Evolutionary conservation across 1,140 invertebrate species (phyloP).

Genomic region (Scaptomyza hsui): DNA sequence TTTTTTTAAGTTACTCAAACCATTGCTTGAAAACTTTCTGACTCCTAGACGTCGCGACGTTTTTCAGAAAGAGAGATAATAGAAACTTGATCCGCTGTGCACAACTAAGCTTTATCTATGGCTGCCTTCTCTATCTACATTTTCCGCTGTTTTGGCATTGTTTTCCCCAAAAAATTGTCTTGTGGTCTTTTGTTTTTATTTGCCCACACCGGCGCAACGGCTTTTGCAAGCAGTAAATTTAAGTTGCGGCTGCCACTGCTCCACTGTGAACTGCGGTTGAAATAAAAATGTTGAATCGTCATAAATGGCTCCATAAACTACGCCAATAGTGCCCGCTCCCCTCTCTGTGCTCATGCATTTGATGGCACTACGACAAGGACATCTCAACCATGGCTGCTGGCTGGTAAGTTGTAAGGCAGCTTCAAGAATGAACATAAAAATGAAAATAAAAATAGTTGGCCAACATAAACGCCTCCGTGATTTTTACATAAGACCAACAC

Average conservation of each 20-base stretch:
- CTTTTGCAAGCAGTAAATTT: conserved; percentile 77
- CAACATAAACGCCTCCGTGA: conserved; percentile 76
- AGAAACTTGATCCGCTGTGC: conserved; percentile 79
- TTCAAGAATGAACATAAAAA: conserved; percentile 70
- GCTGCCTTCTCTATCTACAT: conserved; percentile 41
- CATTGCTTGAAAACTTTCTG: conserved; percentile 76
- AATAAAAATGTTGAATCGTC: conserved; percentile 83
- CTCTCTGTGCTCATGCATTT: too few species aligned
- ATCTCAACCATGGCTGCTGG: conserved; percentile 41
- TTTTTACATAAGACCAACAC: conserved; percentile 70
- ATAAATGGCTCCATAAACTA: conserved; percentile 82
- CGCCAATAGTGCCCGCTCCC: conserved; percentile 61
- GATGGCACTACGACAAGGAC: conserved; percentile 37
- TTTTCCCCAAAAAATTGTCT: conserved; percentile 38
- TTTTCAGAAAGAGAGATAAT: conserved; percentile 66
- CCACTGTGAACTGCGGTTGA: conserved; percentile 60
- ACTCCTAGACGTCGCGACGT: conserved; percentile 81
- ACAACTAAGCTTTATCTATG: conserved; percentile 78
- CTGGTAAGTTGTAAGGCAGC: conserved; percentile 59
- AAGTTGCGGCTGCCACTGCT: conserved; percentile 52
- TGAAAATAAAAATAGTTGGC: conserved; percentile 80
- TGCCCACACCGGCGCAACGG: conserved; percentile 56
- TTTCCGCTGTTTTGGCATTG: conserved; percentile 75
- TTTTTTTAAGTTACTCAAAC: conserved; percentile 64
- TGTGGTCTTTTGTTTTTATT: conserved; percentile 74